phyloP scores from a whole-genome alignment of 1,140 invertebrate species.

The Drosophila ohnishii region DNA sequence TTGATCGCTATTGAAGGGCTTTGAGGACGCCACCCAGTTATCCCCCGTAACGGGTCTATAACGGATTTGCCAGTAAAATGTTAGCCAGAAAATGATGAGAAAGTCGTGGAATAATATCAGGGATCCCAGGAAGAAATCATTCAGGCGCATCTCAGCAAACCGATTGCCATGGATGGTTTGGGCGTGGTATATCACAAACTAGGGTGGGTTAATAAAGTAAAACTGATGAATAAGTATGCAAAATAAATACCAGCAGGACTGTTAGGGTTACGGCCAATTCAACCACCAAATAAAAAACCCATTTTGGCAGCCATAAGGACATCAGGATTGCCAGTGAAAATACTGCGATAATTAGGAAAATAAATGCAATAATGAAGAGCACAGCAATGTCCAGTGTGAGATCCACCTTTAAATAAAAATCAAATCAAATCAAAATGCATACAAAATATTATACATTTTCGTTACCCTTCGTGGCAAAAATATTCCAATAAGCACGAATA shows the following conservation, averaged over 20 bases:
- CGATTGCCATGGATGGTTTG: conserved; percentile 64
- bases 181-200: conserved; percentile 71
- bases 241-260: conserved; percentile 42
- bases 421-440: neutral
- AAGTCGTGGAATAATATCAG: conserved; percentile 72
- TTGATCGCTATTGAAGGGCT: neutral
- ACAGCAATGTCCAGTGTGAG: conserved; percentile 65
- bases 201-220: neutral
- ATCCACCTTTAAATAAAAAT: conserved; percentile 38
- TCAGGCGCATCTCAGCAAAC: conserved; percentile 66
- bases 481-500: conserved; percentile 27
- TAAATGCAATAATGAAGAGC: conserved; percentile 55
- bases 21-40: neutral
- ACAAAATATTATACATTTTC: no score
- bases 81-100: conserved; percentile 67
- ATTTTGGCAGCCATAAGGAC: neutral
- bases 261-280: conserved; percentile 23
- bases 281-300: conserved; percentile 7
- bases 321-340: conserved; percentile 32
- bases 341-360: conserved; percentile 50
- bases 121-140: conserved; percentile 53
- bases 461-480: conserved; percentile 31
- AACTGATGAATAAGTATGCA: neutral
- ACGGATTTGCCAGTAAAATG: conserved; percentile 55
- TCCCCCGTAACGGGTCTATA: neutral